phyloP scores from a whole-genome alignment of 1,140 invertebrate genomes.

The Carposina sasakii region DNA sequence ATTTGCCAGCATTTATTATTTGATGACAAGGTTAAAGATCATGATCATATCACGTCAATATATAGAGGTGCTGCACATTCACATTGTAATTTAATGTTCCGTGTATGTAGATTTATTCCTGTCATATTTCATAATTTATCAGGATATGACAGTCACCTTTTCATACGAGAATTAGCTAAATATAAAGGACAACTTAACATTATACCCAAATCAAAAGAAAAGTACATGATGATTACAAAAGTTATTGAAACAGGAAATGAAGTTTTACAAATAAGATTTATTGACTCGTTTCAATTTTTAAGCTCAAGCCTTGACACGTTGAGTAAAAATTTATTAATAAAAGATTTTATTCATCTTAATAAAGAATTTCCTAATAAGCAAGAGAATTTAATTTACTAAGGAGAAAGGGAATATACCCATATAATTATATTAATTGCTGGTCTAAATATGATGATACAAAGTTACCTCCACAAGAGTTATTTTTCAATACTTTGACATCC shows the following conservation, averaged over 20 bases:
- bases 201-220: constrained; percentile 51
- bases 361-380: constrained; percentile 25
- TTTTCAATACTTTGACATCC: constrained; percentile 43
- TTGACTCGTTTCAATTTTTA: constrained; percentile 46
- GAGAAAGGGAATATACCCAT: constrained; percentile 42
- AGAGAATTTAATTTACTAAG: constrained; percentile 34
- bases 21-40: no score
- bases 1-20: no score
- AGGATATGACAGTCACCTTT: no score
- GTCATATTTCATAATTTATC: no score
- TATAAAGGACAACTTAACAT: constrained; percentile 34
- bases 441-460: constrained; percentile 34
- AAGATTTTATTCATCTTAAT: constrained; percentile 33
- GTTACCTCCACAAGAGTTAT: constrained; percentile 37
- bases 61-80: no score
- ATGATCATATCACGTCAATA: no score
- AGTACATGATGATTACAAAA: no score
- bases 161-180: constrained; percentile 43
- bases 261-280: constrained; percentile 33
- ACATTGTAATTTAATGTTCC: constrained; percentile 10
- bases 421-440: constrained; percentile 38
- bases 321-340: constrained; percentile 25
- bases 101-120: no score
- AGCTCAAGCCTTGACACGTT: constrained; percentile 22
- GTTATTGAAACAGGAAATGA: constrained; percentile 27